Evolutionary conservation across 2,888 invertebrate species (phyloP), one percentile per base, ranked within the genome.

Genomic region (Tiliacea citrago): DNA sequence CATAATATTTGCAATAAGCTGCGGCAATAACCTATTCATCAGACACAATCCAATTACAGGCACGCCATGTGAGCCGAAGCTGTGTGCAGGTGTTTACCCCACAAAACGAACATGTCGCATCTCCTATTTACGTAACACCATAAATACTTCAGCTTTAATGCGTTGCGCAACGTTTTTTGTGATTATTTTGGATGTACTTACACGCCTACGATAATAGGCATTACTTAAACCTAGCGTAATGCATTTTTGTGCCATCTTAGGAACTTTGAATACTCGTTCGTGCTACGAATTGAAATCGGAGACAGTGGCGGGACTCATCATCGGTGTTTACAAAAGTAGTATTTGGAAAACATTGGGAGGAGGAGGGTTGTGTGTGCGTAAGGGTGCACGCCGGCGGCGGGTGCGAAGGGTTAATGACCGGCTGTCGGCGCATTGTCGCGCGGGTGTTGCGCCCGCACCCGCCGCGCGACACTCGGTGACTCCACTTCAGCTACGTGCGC

Each of bases 401-500:
- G 86, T 79, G 81, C 76, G 84, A 68, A 63, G 90, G 93, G 93
- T 94, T 86, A 93, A 92, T 87, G 93, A 93, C 93, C 93, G 84
- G 87, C 85, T 84, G 80, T 82, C 84, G 89, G 87, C 88, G 88
- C 88, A 85, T 86, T 88, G 90, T 86, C 88, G 89, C 85, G 80
- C 83, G 85, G 87, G 83, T 88, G 87, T 86, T 80, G 86, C 85
- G 79, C 77, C 75, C 77, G 71, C 71, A 66, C 62, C 49, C 73
- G 63, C 57, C 76, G 66, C 35, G n/a, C 72, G 63, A 68, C 72
- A 58, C 74, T 76, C 65, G 18, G 53, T 77, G 77, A 63, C 82
- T 74, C 74, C 77, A 75, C 77, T 79, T 83, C 75, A 77, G 75
- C 61, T 78, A 87, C 75, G 79, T 81, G 77, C 82, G 77, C 76